These are phyloP conservation scores for Epinotia demarniana DNA, from an alignment of 2,888 invertebrate genomes.

Conservation along the genomic window DNA sequence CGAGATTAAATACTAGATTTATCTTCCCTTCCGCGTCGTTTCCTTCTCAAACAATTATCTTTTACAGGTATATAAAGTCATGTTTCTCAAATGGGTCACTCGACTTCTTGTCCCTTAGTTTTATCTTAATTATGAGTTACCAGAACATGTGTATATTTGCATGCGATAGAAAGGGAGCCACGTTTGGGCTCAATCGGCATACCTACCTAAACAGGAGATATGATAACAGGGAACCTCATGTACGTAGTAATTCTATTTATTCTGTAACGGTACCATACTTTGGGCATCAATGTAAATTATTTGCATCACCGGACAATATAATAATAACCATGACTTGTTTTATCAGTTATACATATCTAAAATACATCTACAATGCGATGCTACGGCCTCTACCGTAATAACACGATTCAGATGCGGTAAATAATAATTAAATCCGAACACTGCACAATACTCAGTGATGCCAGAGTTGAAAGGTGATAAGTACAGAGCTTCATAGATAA, in stretches of 20 bases:
- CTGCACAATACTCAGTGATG: neutral
- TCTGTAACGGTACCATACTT: too few relatives aligned
- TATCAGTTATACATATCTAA: neutral
- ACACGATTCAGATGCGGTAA: conserved; percentile 19
- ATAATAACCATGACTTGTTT: neutral
- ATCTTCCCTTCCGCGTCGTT: neutral
- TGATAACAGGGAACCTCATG: too few relatives aligned
- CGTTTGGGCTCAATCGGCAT: too few relatives aligned
- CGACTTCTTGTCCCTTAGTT: too few relatives aligned
- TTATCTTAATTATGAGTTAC: too few relatives aligned
- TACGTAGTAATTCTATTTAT: too few relatives aligned
- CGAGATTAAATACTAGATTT: conserved; percentile 6
- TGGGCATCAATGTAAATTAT: neutral
- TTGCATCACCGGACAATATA: neutral
- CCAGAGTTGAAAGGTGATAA: conserved; percentile 36
- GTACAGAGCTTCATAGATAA: neutral
- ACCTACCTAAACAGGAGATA: too few relatives aligned
- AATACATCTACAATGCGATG: neutral
- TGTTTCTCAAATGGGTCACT: too few relatives aligned
- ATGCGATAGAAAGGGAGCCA: too few relatives aligned
- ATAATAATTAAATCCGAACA: conserved; percentile 22
- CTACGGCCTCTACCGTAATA: neutral
- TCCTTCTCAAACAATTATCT: neutral
- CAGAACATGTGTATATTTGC: too few relatives aligned
- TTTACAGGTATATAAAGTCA: neutral